Base-by-base conservation (phyloP, 1,140 invertebrate genomes). In the Drosophila sucinea region DNA sequence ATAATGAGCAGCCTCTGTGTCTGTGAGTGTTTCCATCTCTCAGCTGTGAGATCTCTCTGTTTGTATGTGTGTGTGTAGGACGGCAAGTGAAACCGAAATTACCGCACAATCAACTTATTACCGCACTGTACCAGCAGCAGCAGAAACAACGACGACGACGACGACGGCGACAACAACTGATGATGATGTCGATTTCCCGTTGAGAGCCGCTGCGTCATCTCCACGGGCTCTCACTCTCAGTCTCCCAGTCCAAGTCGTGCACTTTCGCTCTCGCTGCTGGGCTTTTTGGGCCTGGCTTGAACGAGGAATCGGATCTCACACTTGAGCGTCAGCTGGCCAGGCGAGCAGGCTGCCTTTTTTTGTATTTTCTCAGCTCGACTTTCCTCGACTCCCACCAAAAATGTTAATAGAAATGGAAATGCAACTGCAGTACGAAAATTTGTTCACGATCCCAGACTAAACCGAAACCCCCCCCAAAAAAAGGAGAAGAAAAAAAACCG, bases 31-130 rank as follows among this genome's bases (percentile, higher is more conserved):
- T n/a, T 70, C 10, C 44, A 25, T 65, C 44, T 64, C 41, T 29
- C 38, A 23, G 4, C 40, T 33, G 38, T 30, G 38, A 10, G 11
- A 73, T 65, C 10, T 38, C 10, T 38, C 10, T 38, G 35, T 38
- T 30, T 4, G 35, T 8, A 63, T 63, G 60, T 65, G 68, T 62
- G 41, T 71, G 80, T 81, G 75, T 83, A 74, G 79, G 81, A 74
- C 68, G 71, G 81, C 86, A 90, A 90, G 86, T 90, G 85, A 90
- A 90, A 90, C 85, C 66, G 72, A 90, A 90, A 91, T 91, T 91
- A 91, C 90, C 81, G 90, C 90, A 91, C 90, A 91, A 90, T 91
- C 86, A 87, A 89, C 86, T 79, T 91, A 91, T 91, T 91, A 91
- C 90, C 69, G 86, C 81, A 90, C 86, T 29, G 77, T 67, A 73